phyloP scores from a whole-genome alignment of 2,113 vertebrate species.

The Elachura formosa region DNA sequence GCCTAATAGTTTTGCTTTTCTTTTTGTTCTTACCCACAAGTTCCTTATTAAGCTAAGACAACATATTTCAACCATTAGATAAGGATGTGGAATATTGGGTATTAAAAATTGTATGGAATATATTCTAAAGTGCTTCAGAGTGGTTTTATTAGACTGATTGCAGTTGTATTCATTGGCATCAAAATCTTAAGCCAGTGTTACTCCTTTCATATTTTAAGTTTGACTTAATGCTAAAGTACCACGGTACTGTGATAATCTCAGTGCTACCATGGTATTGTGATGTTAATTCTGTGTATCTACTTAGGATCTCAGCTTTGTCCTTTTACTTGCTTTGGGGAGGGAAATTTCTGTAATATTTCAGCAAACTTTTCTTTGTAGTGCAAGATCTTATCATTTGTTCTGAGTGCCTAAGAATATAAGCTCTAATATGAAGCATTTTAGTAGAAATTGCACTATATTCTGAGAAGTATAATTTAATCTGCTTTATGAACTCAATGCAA shows the following conservation, averaged over 20 bases:
- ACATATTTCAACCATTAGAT: not conserved
- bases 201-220: not conserved
- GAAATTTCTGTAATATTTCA: not conserved
- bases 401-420: not conserved
- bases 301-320: not conserved
- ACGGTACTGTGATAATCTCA: not conserved
- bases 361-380: not conserved
- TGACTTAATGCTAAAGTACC: not conserved
- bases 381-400: not conserved
- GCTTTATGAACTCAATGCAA: not conserved
- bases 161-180: not conserved
- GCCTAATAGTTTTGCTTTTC: not conserved
- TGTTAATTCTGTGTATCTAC: not conserved
- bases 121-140: not conserved
- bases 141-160: not conserved
- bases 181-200: not conserved
- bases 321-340: not conserved
- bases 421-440: not conserved
- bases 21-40: not conserved
- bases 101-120: not conserved
- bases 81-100: not conserved
- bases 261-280: not conserved
- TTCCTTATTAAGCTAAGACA: constrained; percentile 2
- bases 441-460: not conserved
- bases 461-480: not conserved